Evolutionary conservation across 2,113 vertebrate species (phyloP), one percentile per base, ranked within the genome.

Genomic region (human (Homo sapiens)): DNA sequence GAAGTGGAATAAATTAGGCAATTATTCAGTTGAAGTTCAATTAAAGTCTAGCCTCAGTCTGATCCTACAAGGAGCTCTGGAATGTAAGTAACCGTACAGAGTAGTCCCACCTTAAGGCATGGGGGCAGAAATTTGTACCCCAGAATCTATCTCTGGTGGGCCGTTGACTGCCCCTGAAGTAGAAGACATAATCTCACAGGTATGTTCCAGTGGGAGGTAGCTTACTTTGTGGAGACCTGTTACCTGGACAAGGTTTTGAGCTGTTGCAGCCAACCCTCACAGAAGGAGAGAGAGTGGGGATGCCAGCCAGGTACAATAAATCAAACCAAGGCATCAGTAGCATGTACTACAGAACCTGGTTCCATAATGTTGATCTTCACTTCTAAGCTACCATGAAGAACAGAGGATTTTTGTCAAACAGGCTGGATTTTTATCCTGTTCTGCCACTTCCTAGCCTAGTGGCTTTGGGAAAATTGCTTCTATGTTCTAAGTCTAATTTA

Each of bases 381-480:
- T 90, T 93, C 59, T 25, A 70, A 64, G 27, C 16, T 43, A 72
- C 11, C 13, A 30, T 23, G 64, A 72, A 81, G 84, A 83, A 89
- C 11, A 86, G 0, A n/a, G 22, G 18, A 64, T 38, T 95, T 68
- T 80, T 73, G 93, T 94, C 25, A 70, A 40, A 35, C 4, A 43
- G 43, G 27, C 3, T 57, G 75, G 7, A 17, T 92, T 84, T 86
- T 83, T 79, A 75, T 84, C 61, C 40, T n/a, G 4, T 79, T 89
- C 18, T 68, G 4, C 38, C 18, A 50, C 85, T 94, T 61, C 25
- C 38, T 61, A 66, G 35, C 5, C 92, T 72, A 52, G 52, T 90
- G 45, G 6, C 59, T 79, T 92, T 90, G 52, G 20, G 52, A 68
- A 82, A 59, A 75, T 84, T n/a, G 48, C 35, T 93, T 96, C 66